phyloP scores from a whole-genome alignment of 2,888 invertebrate genomes.

The Sminthurides aquaticus region DNA sequence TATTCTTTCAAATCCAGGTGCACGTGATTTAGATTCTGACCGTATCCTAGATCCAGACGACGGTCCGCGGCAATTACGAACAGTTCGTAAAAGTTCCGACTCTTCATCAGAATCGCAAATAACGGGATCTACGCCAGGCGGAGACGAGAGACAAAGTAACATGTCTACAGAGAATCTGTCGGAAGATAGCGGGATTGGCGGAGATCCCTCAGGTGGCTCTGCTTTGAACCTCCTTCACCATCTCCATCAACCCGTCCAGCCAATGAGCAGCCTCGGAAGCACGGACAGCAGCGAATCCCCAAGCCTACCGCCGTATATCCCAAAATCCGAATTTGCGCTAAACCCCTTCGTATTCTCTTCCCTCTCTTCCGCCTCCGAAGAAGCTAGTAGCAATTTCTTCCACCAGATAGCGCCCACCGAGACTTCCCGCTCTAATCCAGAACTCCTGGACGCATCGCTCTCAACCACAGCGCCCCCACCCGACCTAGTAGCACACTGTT shows the following conservation, averaged over 20 bases:
- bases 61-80: neutral
- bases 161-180: constrained; percentile 42
- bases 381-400: constrained; percentile 18
- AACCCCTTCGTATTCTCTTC: constrained; percentile 42
- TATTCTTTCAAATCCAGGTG: neutral
- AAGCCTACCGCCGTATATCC: constrained; percentile 22
- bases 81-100: constrained; percentile 18
- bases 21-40: neutral
- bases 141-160: neutral
- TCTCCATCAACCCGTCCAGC: neutral
- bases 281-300: neutral
- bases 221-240: constrained; percentile 8
- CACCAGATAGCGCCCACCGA: too few species aligned
- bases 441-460: neutral
- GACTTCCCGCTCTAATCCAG: neutral
- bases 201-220: constrained; percentile 16
- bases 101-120: constrained; percentile 15
- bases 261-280: constrained; percentile 8
- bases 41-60: neutral
- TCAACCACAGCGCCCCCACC: neutral
- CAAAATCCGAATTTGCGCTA: constrained; percentile 42
- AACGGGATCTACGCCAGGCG: neutral
- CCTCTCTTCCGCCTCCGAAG: constrained; percentile 35
- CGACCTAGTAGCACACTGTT: neutral
- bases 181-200: constrained; percentile 41